Evolutionary conservation across 2,888 invertebrate species (phyloP).

Genomic region (Aporophyla lueneburgensis): DNA sequence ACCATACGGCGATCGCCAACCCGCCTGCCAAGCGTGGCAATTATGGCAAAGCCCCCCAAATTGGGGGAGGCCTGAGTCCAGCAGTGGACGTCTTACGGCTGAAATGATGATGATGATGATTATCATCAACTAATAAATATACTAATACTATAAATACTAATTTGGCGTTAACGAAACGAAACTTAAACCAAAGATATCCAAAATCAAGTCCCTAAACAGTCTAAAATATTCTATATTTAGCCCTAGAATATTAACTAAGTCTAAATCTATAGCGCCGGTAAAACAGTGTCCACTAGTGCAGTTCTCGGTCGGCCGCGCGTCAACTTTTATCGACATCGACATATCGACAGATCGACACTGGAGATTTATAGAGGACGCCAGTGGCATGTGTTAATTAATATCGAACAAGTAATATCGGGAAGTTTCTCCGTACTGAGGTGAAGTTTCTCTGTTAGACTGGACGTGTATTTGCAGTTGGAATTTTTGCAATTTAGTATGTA

Average conservation of each 20-base stretch:
- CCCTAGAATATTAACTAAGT: constrained; percentile 55
- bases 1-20: no score
- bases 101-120: no score
- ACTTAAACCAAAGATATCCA: background rate
- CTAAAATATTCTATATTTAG: constrained; percentile 47
- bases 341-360: constrained; percentile 80
- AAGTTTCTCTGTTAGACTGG: constrained; percentile 51
- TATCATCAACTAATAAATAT: no score
- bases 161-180: no score
- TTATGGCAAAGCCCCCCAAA: no score
- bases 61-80: no score
- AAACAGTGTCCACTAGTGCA: constrained; percentile 66
- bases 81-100: no score
- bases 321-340: constrained; percentile 74
- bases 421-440: constrained; percentile 55
- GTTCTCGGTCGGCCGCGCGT: constrained; percentile 61
- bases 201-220: constrained; percentile 27
- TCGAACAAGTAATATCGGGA: constrained; percentile 74
- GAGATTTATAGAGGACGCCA: constrained; percentile 83
- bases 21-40: no score
- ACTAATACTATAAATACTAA: no score
- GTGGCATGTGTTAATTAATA: constrained; percentile 87
- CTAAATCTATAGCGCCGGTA: constrained; percentile 51
- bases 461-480: constrained; percentile 19
- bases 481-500: constrained; percentile 2